A percentile compares a stretch with the other conserved stretches of the same genome.
Evolutionary conservation across 1,140 invertebrate species (phyloP).

Genomic region (Helicoverpa armigera): DNA sequence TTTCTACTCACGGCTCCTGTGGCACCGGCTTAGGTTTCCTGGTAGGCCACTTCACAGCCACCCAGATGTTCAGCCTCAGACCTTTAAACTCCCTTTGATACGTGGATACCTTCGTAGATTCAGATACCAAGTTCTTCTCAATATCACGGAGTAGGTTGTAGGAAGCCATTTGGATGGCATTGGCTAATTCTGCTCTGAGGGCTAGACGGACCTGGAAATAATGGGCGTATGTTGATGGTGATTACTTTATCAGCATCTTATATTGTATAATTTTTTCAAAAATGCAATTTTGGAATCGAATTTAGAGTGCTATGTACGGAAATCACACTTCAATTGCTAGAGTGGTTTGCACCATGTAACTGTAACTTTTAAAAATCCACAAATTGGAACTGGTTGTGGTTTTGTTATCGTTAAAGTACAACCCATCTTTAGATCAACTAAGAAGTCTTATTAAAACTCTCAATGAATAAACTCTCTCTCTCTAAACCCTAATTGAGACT

Average conservation of each 20-base stretch:
- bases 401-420: background rate
- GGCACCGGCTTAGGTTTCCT: slow-evolving; percentile 73
- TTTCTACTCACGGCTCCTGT: slow-evolving; percentile 64
- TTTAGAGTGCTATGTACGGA: too few relatives aligned
- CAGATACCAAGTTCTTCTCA: slow-evolving; percentile 67
- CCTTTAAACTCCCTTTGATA: slow-evolving; percentile 75
- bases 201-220: slow-evolving; percentile 69
- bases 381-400: too few relatives aligned
- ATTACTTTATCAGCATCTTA: too few relatives aligned
- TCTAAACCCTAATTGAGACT: too few relatives aligned
- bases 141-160: slow-evolving; percentile 73
- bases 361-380: too few relatives aligned
- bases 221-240: background rate
- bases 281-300: too few relatives aligned
- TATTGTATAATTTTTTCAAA: too few relatives aligned
- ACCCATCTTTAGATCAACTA: too few relatives aligned
- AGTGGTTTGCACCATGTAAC: too few relatives aligned
- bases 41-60: slow-evolving; percentile 74
- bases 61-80: slow-evolving; percentile 74
- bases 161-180: slow-evolving; percentile 74
- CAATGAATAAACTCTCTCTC: too few relatives aligned
- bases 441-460: too few relatives aligned
- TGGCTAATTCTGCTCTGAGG: slow-evolving; percentile 68
- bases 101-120: slow-evolving; percentile 70
- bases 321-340: too few relatives aligned